phyloP scores from a whole-genome alignment of 2,797 vertebrate genomes.

The Sebastes trivittatus region DNA sequence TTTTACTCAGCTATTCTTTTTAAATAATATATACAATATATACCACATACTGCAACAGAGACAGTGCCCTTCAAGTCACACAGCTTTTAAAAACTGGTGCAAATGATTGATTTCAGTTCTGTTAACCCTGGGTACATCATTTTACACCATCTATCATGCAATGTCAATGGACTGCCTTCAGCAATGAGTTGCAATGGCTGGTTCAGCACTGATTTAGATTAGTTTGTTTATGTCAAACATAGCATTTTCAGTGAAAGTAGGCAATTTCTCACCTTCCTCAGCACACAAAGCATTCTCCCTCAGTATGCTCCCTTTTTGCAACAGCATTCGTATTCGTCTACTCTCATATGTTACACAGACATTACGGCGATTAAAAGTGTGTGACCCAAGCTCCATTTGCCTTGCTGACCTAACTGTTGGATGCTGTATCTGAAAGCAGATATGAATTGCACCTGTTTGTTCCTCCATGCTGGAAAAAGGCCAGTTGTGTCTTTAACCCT shows the following conservation, averaged over 20 bases:
- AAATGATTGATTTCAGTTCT: background rate
- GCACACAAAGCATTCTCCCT: background rate
- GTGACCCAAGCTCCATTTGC: background rate
- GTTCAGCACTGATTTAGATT: background rate
- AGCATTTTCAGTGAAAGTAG: background rate
- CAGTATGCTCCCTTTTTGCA: background rate
- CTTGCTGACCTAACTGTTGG: background rate
- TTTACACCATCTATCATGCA: background rate
- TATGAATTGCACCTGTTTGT: background rate
- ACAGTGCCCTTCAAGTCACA: background rate
- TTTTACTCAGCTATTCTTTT: background rate
- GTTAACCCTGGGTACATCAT: background rate
- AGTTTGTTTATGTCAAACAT: background rate
- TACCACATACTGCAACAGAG: background rate
- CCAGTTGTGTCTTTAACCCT: background rate
- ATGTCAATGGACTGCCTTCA: conserved; percentile 19
- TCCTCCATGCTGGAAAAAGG: background rate
- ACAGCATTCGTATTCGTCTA: background rate
- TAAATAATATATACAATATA: background rate
- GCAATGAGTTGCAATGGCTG: background rate
- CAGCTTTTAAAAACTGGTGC: background rate
- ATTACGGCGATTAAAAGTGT: background rate
- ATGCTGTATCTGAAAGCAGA: background rate
- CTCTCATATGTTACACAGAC: background rate
- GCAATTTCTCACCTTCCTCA: background rate